Evolutionary conservation across 1,140 invertebrate species (phyloP), one percentile per base, ranked within the genome.

Genomic region (Listronotus bonariensis): DNA sequence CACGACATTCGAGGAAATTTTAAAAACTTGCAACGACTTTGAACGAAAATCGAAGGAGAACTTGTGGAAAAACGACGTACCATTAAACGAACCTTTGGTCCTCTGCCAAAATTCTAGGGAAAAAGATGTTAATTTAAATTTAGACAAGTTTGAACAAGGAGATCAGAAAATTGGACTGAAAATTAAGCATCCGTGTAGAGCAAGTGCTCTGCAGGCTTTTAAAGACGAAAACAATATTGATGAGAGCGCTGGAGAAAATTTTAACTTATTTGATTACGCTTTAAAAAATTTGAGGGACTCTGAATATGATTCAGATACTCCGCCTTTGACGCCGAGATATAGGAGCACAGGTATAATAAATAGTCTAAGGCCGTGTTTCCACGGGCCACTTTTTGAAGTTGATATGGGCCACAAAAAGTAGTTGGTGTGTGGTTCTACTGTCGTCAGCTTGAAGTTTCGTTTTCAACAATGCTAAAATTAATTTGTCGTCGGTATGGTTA

Each of bases 21-120:
- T 65, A 26, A 65, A 42, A 41, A 56, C 45, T 12, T 49, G 53
- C 31, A 65, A 57, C 15, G 52, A 54, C n/a, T 48, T 57, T 17
- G 42, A 65, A 18, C 38, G 54, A 18, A 55, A 55, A 48, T 46
- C 60, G 1, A 48, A 54, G 3, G 60, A 53, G 31, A 32, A 43
- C 18, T 15, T 61, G 14, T 9, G 42, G n/a, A 41, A 53, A 53
- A 52, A 52, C 38, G 49, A 53, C 14, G 32, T 53, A 8, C 48
- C 59, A 6, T 43, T 61, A 8, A 42, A 42, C 7, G 48, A 61
- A n/a, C 48, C 48, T 0, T 45, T 36, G 14, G 34, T 17, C 0
- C 17, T 15, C 8, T 20, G 20, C 11, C 15, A 20, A 10, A 41
- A 11, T 17, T 6, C n/a, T 12, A 41, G 18, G 12, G 15, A 20